Conservation (phyloP, 2,113 vertebrate genomes). For the Cephalopholis sonnerati region DNA sequence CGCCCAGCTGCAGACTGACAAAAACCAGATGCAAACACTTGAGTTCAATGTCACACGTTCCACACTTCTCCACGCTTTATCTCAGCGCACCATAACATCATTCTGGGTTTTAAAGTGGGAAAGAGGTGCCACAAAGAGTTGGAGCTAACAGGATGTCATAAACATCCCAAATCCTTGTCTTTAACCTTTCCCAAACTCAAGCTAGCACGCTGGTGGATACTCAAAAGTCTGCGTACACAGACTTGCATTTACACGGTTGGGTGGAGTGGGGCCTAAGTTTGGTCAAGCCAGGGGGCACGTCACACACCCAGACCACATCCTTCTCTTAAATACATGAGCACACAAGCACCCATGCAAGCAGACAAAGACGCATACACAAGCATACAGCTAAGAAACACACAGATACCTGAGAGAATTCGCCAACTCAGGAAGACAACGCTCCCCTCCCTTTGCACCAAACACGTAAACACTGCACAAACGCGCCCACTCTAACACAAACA, state of each 20-base stretch:
- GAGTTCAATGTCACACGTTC: conserved; percentile 40
- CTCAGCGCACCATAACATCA: not conserved
- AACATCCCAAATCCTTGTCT: conserved; percentile 23
- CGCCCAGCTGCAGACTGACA: conserved; percentile 25
- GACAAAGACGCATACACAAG: not conserved
- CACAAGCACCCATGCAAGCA: not conserved
- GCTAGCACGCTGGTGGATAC: conserved; percentile 14
- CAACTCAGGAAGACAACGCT: conserved; percentile 3
- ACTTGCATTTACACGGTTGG: conserved; percentile 8
- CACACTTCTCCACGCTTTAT: conserved; percentile 17
- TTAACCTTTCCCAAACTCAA: conserved; percentile 16
- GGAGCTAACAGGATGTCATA: not conserved
- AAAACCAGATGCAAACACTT: conserved; percentile 56
- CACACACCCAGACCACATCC: conserved; percentile 8
- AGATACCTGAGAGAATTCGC: conserved; percentile 1
- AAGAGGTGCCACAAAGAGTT: not conserved
- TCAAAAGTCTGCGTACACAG: conserved; percentile 9
- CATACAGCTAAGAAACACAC: not conserved
- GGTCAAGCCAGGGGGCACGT: conserved; percentile 7
- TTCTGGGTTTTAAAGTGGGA: not conserved
- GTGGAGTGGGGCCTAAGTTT: conserved; percentile 28
- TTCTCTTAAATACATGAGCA: conserved; percentile 11
- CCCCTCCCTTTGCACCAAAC: not conserved
- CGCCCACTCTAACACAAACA: not conserved
- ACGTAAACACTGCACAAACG: not conserved